Base-by-base conservation (phyloP, 2,113 vertebrate genomes). In the Mobula birostris region DNA sequence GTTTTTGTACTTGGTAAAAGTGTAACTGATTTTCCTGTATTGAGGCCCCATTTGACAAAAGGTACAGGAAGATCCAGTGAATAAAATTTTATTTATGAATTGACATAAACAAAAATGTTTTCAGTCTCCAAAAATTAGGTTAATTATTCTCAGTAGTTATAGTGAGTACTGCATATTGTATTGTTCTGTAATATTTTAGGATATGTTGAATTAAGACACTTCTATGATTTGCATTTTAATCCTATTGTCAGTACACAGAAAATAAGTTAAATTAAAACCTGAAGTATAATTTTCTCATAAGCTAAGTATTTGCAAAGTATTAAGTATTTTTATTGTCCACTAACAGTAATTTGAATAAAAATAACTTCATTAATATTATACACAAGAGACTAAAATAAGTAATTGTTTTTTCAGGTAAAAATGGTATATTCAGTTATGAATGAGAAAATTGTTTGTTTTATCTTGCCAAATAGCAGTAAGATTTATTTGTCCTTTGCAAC, bases 11-110 rank as follows among this genome's bases (percentile, higher is more conserved):
- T 36, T 91, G 66, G 88, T 91, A 91, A 91, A 91, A 40, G 5
- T 91, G 63, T 70, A 68, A 91, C 88, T 14, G 63, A 70, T 91
- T 91, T 91, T 32, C 61, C 63, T 21, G 63, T 91, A 36, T 36
- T 40, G 63, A 32, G 88, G 88, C 88, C 88, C 29, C 88, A 91
- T 15, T 91, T 70, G 88, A 91, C 88, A 91, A 90, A 70, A 0
- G 17, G 87, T 90, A 11, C 14, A 32, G 66, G 24, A 90, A 90
- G 87, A 66, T 66, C 5, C 8, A 66, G 87, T 32, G 29, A 90
- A 63, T 5, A 63, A 88, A 68, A 11, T 19, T 90, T 66, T 68
- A 68, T 90, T 90, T 19, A 66, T 1, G 63, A 17, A 24, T 63
- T 68, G 66, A 91, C 27, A 29, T 85, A 29, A 29, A 85, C 21